Base-by-base conservation (phyloP, 2,113 vertebrate species). In the Salvator merianae region DNA sequence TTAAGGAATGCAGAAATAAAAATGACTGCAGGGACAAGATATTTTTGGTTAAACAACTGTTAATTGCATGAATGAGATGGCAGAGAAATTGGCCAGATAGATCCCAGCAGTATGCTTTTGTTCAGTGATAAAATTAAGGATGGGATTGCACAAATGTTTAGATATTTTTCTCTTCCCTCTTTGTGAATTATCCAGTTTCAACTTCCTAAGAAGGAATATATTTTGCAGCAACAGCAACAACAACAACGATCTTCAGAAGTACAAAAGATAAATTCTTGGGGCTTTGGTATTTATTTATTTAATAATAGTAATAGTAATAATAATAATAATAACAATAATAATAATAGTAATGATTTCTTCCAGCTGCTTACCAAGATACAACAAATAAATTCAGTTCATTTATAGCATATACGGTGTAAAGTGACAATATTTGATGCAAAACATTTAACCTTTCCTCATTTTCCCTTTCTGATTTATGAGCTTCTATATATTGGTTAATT, bases 81-180 rank as follows among this genome's bases (percentile, higher is more conserved):
- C 86, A 90, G 88, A 88, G 55, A 63, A 90, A 40, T 79, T 88
- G 63, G 79, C 75, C 5, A 12, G 83, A 70, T 77, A 1, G 68
- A 88, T 94, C 90, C 86, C 82, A 93, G 85, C 63, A 88, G 81
- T n/a, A 73, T 84, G 20, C 36, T 91, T 92, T 89, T 93, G 66
- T 95, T 91, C 69, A 89, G 70, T 87, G 85, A 85, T 50, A 81
- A 1, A 63, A 55, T 79, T 47, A 22, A 77, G 76, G 68, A 1
- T 55, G 79, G 47, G 66, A 92, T 90, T 92, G 74, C 34, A 90
- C 26, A 95, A 92, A 93, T 93, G 91, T 90, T 88, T 90, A 43
- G 89, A 86, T 90, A 91, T 92, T 92, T 92, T n/a, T 86, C 82
- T 91, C 93, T 95, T 92, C 87, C 75, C 77, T 80, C 68, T 83